Conservation (phyloP, 2,888 invertebrate species). For the Lutraria lutraria region DNA sequence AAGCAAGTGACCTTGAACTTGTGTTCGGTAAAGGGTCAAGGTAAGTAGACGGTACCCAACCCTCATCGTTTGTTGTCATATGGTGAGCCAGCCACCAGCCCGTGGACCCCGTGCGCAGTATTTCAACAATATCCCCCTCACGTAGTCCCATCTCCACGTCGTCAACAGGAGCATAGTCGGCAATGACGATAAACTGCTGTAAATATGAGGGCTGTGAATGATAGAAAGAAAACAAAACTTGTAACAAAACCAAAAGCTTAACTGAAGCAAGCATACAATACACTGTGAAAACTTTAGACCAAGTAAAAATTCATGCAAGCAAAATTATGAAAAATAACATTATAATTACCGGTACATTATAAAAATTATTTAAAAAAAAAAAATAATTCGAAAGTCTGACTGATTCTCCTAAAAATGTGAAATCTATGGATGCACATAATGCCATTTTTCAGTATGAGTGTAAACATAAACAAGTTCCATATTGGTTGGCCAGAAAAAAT, state of each 20-base stretch:
- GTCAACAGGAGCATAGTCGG: constrained; percentile 97
- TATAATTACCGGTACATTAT: too few species aligned
- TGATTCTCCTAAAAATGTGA: too few species aligned
- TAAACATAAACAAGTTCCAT: too few species aligned
- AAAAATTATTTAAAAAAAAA: too few species aligned
- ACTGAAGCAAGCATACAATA: neutral
- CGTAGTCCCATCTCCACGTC: constrained; percentile 95
- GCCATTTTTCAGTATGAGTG: too few species aligned
- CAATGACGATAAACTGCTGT: constrained; percentile 94
- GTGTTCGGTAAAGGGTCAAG: constrained; percentile 87
- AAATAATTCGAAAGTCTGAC: too few species aligned
- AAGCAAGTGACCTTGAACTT: constrained; percentile 74
- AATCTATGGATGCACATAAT: too few species aligned
- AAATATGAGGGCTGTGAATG: constrained; percentile 77
- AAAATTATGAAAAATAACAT: neutral
- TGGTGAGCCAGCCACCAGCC: constrained; percentile 98
- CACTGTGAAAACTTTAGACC: neutral
- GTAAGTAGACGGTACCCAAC: constrained; percentile 98
- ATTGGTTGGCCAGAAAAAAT: too few species aligned
- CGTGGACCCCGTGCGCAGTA: constrained; percentile 96
- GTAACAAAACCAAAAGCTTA: constrained; percentile 5
- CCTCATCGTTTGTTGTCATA: constrained; percentile 89
- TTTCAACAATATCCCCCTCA: constrained; percentile 95
- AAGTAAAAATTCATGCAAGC: neutral
- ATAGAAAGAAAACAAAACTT: constrained; percentile 15